A percentile compares a stretch with the other conserved stretches of the same genome.
Evolutionary conservation across 2,888 invertebrate species (phyloP).

Genomic region (Himalopsyche japonica): DNA sequence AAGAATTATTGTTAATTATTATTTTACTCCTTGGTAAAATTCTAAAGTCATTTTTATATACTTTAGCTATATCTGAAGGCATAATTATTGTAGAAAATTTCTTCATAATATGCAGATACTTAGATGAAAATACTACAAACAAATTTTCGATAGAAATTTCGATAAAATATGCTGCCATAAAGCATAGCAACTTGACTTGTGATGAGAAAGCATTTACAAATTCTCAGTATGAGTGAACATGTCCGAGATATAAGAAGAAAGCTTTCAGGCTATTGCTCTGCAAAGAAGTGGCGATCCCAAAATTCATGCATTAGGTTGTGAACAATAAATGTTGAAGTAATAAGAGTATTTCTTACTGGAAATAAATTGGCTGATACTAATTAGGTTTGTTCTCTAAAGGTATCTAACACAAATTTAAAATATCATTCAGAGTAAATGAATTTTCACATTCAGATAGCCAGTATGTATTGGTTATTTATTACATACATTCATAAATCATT

Average conservation of each 20-base stretch:
- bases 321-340: not conserved
- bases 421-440: not conserved
- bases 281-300: constrained; percentile 6
- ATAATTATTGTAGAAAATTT: constrained; percentile 7
- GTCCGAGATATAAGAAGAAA: constrained; percentile 10
- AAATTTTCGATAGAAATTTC: not conserved
- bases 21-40: not conserved
- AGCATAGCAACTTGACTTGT: constrained; percentile 2
- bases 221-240: not conserved
- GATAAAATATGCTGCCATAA: constrained; percentile 5
- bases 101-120: constrained; percentile 4
- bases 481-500: not conserved
- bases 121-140: constrained; percentile 6
- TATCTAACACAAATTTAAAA: not conserved
- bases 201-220: constrained; percentile 10
- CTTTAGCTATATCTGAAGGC: constrained; percentile 5
- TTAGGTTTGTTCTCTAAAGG: not conserved
- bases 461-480: not conserved
- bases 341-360: not conserved
- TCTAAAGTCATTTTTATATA: constrained; percentile 1
- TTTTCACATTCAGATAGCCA: not conserved
- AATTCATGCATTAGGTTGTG: not conserved
- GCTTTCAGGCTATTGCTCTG: not conserved
- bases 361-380: not conserved
- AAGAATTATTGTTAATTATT: constrained; percentile 1